Conservation (phyloP, 2,888 invertebrate genomes). For the Synanthedon andrenaeformis region DNA sequence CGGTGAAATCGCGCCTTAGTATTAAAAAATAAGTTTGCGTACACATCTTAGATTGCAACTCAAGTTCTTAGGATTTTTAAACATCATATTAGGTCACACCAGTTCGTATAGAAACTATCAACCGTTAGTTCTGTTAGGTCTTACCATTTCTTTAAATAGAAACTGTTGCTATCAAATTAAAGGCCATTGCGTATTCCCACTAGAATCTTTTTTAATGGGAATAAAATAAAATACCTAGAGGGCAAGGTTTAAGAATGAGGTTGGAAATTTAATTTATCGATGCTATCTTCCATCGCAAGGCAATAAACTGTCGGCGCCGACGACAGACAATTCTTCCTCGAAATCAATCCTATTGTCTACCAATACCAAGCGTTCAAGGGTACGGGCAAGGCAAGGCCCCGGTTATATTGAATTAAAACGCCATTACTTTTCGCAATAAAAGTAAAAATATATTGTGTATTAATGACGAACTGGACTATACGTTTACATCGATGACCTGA, state of each 20-base stretch:
- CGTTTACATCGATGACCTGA: neutral
- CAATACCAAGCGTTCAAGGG: neutral
- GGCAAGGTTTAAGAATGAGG: slow-evolving; percentile 1
- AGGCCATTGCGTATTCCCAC: too few species aligned
- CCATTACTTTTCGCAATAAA: neutral
- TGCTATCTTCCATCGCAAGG: slow-evolving; percentile 5
- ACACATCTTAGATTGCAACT: too few species aligned
- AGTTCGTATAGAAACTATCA: too few species aligned
- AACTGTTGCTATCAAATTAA: too few species aligned
- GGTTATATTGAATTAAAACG: slow-evolving; percentile 9
- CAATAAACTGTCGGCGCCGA: slow-evolving; percentile 8
- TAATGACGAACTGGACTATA: neutral
- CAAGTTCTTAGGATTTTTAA: too few species aligned
- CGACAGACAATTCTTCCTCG: slow-evolving; percentile 5
- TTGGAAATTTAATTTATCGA: slow-evolving; percentile 6
- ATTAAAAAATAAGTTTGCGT: too few species aligned
- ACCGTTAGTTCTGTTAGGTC: too few species aligned
- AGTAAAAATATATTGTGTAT: neutral
- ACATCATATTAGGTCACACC: too few species aligned
- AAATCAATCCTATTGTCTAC: slow-evolving; percentile 10
- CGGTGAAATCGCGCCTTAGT: too few species aligned
- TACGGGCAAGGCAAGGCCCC: slow-evolving; percentile 4
- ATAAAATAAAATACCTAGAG: neutral
- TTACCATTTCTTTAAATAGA: too few species aligned
- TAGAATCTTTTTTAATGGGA: neutral